Base-by-base conservation (phyloP, 2,797 vertebrate genomes). In the Melanogrammus aeglefinus region DNA sequence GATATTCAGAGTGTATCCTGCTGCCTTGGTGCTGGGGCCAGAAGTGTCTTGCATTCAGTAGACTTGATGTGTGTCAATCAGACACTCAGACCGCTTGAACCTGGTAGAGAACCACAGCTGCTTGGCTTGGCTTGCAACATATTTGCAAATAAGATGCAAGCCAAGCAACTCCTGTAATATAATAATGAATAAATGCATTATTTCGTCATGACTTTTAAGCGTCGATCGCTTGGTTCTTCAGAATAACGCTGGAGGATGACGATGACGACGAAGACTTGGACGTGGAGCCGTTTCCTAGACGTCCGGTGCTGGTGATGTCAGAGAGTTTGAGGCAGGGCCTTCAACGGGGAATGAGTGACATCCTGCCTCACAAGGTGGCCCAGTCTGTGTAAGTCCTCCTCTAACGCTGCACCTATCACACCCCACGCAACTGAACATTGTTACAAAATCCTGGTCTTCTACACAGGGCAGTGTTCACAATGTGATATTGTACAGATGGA, bases 241-340 rank as follows among this genome's bases (percentile, higher is more conserved):
- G 95, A 85, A 95, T 96, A 84, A 94, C 91, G 0, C 86, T 94
- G 81, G 95, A 95, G 81, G 95, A 95, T 82, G 94, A 95, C 16
- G 91, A 93, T 36, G 94, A 95, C 36, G 93, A 94, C 76, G 93
- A 93, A 76, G 94, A 94, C 79, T 89, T 95, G 69, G 94, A 94
- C 39, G 88, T 93, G 57, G 94, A 95, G 76, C 92, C 91, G 1
- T 86, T 88, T 31, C 93, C 86, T 0, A 91, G 92, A 79, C 90
- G 93, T n/a, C 95, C 94, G 0, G 93, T 95, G 57, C 89, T 95
- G 82, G 94, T 96, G 78, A 88, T 96, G 74, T 95, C 95, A 0
- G 94, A 96, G 84, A 95, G 94, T 87, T 85, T 96, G 83, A 94
- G 92, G 82, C 91, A 95, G 78, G 95, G 93, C 76, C 91, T 96